Evolutionary conservation across 1,140 invertebrate species (phyloP).

Genomic region (Bombus sibiricus): DNA sequence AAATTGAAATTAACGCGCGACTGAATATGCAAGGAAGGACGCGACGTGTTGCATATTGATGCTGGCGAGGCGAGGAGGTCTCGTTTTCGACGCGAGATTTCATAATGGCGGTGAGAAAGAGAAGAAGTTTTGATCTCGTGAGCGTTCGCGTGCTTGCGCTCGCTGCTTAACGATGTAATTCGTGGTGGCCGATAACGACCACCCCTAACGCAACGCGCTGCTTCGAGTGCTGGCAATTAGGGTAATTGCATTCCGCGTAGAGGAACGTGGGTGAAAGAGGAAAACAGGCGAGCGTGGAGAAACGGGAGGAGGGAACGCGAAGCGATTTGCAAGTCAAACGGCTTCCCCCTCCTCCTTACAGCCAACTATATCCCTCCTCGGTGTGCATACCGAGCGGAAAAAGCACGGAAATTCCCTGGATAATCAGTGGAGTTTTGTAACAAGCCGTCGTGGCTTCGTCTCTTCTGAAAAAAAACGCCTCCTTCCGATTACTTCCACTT

Average conservation of each 20-base stretch:
- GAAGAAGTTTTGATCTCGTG: neutral
- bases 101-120: neutral
- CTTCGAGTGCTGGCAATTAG: slow-evolving; percentile 69
- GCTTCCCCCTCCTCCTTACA: neutral
- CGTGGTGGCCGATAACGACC: slow-evolving; percentile 74
- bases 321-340: slow-evolving; percentile 45
- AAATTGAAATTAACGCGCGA: slow-evolving; percentile 24
- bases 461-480: too few species aligned
- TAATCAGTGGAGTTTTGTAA: neutral
- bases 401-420: slow-evolving; percentile 14
- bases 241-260: slow-evolving; percentile 74
- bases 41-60: neutral
- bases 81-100: neutral
- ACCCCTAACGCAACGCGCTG: slow-evolving; percentile 72
- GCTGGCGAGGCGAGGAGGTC: neutral
- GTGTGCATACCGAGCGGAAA: neutral
- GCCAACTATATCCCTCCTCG: too few species aligned
- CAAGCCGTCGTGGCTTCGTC: too few species aligned
- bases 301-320: slow-evolving; percentile 9
- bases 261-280: slow-evolving; percentile 58
- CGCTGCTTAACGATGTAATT: slow-evolving; percentile 73
- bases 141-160: neutral
- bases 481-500: too few species aligned
- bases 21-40: slow-evolving; percentile 3
- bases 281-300: slow-evolving; percentile 30